Evolutionary conservation across 2,113 vertebrate genomes (phyloP).

Genomic region (Petroica traversi): DNA sequence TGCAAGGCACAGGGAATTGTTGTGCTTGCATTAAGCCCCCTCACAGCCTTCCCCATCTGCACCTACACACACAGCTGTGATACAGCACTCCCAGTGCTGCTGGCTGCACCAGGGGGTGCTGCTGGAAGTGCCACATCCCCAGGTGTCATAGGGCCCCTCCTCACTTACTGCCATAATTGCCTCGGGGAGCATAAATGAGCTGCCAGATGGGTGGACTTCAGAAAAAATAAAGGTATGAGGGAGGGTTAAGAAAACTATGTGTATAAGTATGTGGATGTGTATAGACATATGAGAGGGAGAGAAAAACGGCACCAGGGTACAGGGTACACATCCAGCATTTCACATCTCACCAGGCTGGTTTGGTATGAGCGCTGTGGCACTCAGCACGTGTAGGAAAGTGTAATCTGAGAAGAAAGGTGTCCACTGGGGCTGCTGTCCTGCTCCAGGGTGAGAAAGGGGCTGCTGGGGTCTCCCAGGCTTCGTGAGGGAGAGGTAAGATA

Average conservation of each 20-base stretch:
- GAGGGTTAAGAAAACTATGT: not conserved
- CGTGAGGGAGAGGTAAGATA: not conserved
- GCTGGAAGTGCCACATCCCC: not conserved
- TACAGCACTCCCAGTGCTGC: accelerated
- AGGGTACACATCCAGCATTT: accelerated
- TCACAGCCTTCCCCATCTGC: not conserved
- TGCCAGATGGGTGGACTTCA: not conserved
- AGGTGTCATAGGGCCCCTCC: not conserved
- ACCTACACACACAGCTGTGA: accelerated
- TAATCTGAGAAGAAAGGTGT: not conserved
- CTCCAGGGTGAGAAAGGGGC: not conserved
- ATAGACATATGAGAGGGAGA: not conserved
- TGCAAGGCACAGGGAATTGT: not conserved
- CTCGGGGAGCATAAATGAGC: not conserved
- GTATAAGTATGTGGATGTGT: accelerated
- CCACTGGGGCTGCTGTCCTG: not conserved
- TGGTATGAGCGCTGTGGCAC: not conserved
- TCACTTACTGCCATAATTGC: not conserved
- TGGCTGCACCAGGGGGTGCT: not conserved
- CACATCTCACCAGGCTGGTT: not conserved
- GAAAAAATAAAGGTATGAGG: not conserved
- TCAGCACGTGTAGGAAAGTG: not conserved
- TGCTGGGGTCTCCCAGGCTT: not conserved
- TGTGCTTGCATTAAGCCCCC: accelerated
- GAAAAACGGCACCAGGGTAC: accelerated